Percentiles rank a stretch among this genome's conserved stretches.
Conservation (phyloP, 2,888 invertebrate genomes). For the Sarcophaga rosellei region DNA sequence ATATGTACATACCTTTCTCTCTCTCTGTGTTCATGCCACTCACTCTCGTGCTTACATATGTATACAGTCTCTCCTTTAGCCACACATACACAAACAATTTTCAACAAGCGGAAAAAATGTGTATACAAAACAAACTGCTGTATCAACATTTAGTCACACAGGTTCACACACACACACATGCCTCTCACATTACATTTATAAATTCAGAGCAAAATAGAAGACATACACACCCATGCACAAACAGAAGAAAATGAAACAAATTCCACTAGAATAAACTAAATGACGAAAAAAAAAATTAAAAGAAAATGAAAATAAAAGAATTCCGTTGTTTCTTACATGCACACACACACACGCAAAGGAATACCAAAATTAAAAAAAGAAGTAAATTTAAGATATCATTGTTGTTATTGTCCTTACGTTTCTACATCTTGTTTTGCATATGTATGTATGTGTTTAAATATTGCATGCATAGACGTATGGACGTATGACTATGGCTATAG, state of each 20-base stretch:
- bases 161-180: constrained; percentile 2
- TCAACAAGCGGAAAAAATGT: constrained; percentile 56
- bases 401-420: not conserved
- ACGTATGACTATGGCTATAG: not conserved
- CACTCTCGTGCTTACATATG: not conserved
- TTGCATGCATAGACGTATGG: not conserved
- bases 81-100: not conserved
- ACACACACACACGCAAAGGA: not conserved
- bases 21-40: no score
- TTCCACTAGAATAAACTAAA: constrained; percentile 65
- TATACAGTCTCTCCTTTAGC: not conserved
- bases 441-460: not conserved
- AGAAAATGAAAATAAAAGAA: not conserved
- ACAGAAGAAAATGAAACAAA: constrained; percentile 48
- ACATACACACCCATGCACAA: not conserved
- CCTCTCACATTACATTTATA: not conserved
- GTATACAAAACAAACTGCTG: constrained; percentile 63
- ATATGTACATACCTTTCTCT: not conserved
- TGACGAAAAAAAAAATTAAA: constrained; percentile 35
- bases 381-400: not conserved
- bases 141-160: constrained; percentile 61
- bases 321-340: not conserved
- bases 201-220: not conserved
- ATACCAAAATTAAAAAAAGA: constrained; percentile 3
- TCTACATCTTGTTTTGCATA: constrained; percentile 22